A percentile compares a stretch with the other conserved stretches of the same genome.
Conservation (phyloP, 2,888 invertebrate species). For the Automeris io region DNA sequence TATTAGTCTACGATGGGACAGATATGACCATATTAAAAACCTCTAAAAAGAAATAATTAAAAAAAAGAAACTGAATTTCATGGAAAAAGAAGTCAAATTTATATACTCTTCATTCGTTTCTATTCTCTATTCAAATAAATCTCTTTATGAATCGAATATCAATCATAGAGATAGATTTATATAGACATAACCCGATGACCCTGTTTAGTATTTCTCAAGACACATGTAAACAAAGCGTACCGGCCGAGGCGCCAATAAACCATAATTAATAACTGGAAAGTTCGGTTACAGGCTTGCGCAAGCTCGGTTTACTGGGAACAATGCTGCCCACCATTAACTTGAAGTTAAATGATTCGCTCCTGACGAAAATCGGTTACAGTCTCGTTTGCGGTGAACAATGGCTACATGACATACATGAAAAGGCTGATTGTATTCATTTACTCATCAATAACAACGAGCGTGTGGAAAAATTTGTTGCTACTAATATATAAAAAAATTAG, state of each 20-base stretch:
- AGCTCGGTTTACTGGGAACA: constrained; percentile 32
- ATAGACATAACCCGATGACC: constrained; percentile 16
- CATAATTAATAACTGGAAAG: constrained; percentile 61
- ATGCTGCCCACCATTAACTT: constrained; percentile 42
- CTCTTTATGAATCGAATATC: constrained; percentile 14
- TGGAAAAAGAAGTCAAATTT: no score
- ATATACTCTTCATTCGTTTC: no score
- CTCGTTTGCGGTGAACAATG: constrained; percentile 44
- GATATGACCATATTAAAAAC: no score
- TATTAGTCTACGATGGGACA: no score
- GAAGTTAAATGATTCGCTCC: constrained; percentile 54
- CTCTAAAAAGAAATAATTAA: no score
- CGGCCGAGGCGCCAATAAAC: constrained; percentile 36
- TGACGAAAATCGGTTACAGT: constrained; percentile 62
- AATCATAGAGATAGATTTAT: constrained; percentile 22
- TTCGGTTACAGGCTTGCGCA: constrained; percentile 19
- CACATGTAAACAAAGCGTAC: constrained; percentile 37
- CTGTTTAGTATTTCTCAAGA: constrained; percentile 34
- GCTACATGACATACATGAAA: constrained; percentile 14
- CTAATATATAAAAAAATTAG: no score
- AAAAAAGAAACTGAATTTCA: no score
- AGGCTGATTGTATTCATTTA: neutral
- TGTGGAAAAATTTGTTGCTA: no score
- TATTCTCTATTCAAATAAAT: neutral
- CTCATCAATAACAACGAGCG: no score